These are phyloP conservation scores for Perca schrenkii DNA, from an alignment of 2,113 vertebrate species.

Conservation along the genomic window DNA sequence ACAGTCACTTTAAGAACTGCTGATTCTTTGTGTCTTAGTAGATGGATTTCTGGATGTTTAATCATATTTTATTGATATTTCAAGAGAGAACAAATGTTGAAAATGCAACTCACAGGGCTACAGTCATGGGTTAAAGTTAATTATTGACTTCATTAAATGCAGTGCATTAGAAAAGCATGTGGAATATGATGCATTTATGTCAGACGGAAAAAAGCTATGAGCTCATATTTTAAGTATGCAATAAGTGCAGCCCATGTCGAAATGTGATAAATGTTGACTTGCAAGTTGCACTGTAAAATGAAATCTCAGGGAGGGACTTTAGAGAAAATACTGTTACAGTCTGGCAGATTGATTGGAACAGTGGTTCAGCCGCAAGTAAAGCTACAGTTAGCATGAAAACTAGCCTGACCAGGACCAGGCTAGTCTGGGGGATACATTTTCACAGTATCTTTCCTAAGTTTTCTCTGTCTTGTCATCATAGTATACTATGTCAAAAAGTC, in stretches of 20 bases:
- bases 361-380: constrained; percentile 20
- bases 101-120: not conserved
- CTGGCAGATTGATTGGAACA: not conserved
- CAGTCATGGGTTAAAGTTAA: not conserved
- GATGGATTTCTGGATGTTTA: not conserved
- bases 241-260: not conserved
- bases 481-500: too few relatives aligned
- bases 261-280: not conserved
- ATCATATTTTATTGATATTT: not conserved
- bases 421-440: not conserved
- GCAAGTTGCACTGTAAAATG: not conserved
- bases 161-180: not conserved
- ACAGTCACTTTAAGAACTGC: not conserved
- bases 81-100: not conserved
- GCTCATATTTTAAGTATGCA: constrained; percentile 1
- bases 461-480: too few relatives aligned
- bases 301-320: not conserved
- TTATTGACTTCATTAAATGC: not conserved
- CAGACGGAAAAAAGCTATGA: not conserved
- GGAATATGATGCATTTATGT: not conserved
- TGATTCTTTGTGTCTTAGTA: not conserved
- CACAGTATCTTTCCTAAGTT: too few relatives aligned
- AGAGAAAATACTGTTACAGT: not conserved
- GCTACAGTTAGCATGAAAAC: not conserved
- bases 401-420: not conserved